These are phyloP conservation scores for Callinectes sapidus DNA, from an alignment of 2,888 invertebrate genomes.

Conservation along the genomic window DNA sequence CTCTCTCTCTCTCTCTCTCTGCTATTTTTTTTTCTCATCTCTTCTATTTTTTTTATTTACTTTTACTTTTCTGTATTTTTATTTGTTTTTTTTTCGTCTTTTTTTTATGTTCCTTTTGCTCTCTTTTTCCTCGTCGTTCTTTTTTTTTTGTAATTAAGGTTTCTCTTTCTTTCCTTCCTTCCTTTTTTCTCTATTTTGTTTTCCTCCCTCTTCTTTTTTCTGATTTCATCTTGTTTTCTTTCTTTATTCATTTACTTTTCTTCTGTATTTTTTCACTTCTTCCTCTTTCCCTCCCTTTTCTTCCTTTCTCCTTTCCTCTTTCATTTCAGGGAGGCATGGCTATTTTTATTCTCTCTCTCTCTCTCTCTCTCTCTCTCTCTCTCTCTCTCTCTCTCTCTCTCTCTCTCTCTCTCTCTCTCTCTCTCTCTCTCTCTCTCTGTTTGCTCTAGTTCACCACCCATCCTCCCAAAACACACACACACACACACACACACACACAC, in stretches of 20 bases:
- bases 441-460: too few species aligned
- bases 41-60: too few species aligned
- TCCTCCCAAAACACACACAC: too few species aligned
- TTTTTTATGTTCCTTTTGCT: background rate
- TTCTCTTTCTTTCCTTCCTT: background rate
- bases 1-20: constrained; percentile 15
- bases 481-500: background rate
- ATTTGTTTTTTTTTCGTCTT: background rate
- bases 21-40: too few species aligned
- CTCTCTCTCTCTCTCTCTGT: background rate
- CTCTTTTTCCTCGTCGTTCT: too few species aligned
- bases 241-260: background rate
- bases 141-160: too few species aligned
- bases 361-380: constrained; percentile 47
- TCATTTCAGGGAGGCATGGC: too few species aligned
- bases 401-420: constrained; percentile 32
- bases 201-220: background rate
- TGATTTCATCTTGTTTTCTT: background rate
- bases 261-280: background rate
- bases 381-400: constrained; percentile 45
- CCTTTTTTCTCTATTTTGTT: too few species aligned
- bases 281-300: too few species aligned
- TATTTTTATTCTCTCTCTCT: constrained; percentile 32
- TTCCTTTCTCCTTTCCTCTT: too few species aligned
- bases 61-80: background rate